Evolutionary conservation across 23 tunicate species (phyloP), one percentile per base, ranked within the genome.

Genomic region (Phallusia fumigata): DNA sequence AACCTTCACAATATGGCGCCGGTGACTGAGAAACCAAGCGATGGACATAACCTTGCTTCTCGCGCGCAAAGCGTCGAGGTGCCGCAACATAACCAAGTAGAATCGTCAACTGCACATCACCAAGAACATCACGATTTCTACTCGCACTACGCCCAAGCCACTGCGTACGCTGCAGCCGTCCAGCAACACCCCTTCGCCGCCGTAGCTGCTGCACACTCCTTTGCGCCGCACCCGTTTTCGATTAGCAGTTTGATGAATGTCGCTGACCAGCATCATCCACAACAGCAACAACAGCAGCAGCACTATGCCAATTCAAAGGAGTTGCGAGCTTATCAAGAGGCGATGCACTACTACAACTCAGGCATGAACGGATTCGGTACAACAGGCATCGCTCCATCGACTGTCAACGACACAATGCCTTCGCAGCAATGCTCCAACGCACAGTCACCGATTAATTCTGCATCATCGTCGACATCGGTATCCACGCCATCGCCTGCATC

Each of bases 191-290:
- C 91, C 30, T 93, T 88, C 36, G 86, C 86, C 18, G 85, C 85
- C 19, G 85, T 82, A 51, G 83, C 83, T 28, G 78, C 85, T 36
- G 91, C 86, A 21, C 87, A 86, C 76, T 85, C 97, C 16, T 92
- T 92, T 84, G 90, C 93, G 6, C 87, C 86, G 24, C 98, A 93
- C 69, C 98, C 98, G 13, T 93, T 93, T 81, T 93, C 98, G 16
- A 93, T 93, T 19, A 84, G 90, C 53, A 85, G 98, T 50, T 36
- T 93, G 8, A 93, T 93, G 93, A 88, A 88, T 80, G 97, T 79
- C 22, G 86, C 92, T 69, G 97, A 92, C 19, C 88, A 72, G 36
- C 89, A 84, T 22, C 90, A 87, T 19, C 84, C 82, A 44, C 84
- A 80, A 49, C 75, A 52, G 30, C 83, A 78, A 19, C 79, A 74